Conservation (phyloP, 2,113 vertebrate species). For the Pluvialis apricaria region DNA sequence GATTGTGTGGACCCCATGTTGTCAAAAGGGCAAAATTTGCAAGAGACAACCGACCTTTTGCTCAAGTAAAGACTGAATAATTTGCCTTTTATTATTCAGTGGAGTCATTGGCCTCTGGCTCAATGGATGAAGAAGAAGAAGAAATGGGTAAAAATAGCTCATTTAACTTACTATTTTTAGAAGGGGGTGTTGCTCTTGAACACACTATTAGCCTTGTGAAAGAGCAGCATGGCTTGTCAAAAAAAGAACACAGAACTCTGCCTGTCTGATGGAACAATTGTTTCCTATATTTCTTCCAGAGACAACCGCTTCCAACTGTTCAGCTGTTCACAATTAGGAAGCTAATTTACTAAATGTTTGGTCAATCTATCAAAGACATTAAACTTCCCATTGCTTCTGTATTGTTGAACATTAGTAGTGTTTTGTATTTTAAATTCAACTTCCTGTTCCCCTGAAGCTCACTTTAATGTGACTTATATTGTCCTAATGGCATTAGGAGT, state of each 20-base stretch:
- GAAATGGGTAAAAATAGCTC: not conserved
- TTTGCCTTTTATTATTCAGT: not conserved
- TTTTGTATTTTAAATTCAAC: not conserved
- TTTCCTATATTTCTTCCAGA: not conserved
- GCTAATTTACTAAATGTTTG: not conserved
- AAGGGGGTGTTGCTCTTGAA: not conserved
- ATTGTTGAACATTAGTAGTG: not conserved
- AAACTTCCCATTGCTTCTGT: not conserved
- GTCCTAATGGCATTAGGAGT: not conserved
- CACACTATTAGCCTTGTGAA: not conserved
- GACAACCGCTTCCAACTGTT: not conserved
- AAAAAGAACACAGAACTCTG: not conserved
- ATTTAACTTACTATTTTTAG: not conserved
- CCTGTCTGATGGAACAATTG: not conserved
- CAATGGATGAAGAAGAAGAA: not conserved
- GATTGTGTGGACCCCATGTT: rapidly evolving
- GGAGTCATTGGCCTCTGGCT: not conserved
- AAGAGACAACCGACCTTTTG: not conserved
- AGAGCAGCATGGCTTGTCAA: not conserved
- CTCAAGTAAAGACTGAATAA: not conserved
- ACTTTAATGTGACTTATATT: not conserved
- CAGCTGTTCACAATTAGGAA: constrained; percentile 30
- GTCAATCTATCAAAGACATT: constrained; percentile 5
- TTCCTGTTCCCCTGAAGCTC: not conserved
- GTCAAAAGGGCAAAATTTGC: not conserved